Conservation (phyloP, 2,888 invertebrate species). For the Idaea aversata region DNA sequence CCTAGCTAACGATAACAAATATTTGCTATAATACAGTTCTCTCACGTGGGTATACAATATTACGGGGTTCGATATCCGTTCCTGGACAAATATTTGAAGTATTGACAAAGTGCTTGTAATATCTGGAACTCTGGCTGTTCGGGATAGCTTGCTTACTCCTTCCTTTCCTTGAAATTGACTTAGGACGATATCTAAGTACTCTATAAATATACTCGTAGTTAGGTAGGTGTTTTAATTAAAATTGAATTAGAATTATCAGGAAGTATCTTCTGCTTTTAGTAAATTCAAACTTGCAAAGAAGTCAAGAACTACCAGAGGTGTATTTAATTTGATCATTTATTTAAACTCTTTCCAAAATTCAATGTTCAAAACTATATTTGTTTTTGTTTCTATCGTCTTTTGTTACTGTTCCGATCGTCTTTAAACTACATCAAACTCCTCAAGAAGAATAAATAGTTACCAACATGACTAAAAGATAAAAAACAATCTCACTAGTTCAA, state of each 20-base stretch:
- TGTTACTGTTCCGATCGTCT: no score
- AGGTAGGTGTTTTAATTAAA: neutral
- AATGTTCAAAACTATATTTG: no score
- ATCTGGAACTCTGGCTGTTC: neutral
- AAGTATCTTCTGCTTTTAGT: neutral
- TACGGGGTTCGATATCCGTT: neutral
- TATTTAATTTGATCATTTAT: no score
- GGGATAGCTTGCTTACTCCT: neutral
- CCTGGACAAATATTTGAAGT: neutral
- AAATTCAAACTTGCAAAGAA: neutral
- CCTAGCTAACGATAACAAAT: neutral
- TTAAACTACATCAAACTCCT: no score
- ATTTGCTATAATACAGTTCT: neutral
- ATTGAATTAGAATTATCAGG: neutral
- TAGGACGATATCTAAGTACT: neutral
- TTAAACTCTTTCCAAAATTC: no score
- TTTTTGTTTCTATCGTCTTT: no score
- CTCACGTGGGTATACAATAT: neutral
- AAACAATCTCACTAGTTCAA: no score
- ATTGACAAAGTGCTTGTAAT: neutral
- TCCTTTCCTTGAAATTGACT: neutral
- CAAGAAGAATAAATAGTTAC: no score
- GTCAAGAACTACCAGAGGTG: no score
- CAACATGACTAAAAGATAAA: no score
- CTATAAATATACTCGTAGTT: neutral